These are phyloP conservation scores for Petaurus breviceps DNA, from an alignment of 2,113 vertebrate genomes.

Conservation along the genomic window DNA sequence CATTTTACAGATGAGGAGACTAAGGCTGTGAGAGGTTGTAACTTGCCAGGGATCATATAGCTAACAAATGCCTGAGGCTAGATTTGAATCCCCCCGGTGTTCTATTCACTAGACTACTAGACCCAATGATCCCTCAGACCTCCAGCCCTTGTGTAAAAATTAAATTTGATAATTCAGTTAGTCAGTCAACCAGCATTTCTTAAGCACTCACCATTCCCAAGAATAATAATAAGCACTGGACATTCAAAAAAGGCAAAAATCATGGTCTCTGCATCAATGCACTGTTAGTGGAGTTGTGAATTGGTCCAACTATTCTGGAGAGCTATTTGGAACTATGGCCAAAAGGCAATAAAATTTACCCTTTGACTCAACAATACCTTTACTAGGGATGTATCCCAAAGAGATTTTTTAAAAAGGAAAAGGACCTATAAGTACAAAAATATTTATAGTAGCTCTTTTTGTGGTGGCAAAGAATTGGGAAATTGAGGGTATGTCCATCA, in stretches of 20 bases:
- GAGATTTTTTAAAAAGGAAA: background rate
- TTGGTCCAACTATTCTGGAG: background rate
- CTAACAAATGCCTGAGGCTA: background rate
- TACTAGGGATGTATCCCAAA: background rate
- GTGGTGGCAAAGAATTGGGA: background rate
- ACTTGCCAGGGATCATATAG: background rate
- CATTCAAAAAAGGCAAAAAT: background rate
- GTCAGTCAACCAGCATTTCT: background rate
- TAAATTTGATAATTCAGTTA: background rate
- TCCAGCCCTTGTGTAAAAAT: background rate
- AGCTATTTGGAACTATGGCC: background rate
- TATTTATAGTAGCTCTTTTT: background rate
- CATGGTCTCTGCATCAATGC: background rate
- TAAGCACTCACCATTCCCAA: background rate
- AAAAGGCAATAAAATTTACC: background rate
- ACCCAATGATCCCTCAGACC: background rate
- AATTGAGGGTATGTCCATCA: background rate
- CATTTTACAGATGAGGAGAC: background rate
- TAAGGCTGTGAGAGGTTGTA: background rate
- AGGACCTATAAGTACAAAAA: background rate
- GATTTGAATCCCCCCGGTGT: background rate
- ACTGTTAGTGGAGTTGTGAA: background rate
- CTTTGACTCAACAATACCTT: background rate
- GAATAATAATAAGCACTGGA: background rate
- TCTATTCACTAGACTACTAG: background rate